Evolutionary conservation across 2,797 vertebrate species (phyloP).

Genomic region (Enteromius viviparus): DNA sequence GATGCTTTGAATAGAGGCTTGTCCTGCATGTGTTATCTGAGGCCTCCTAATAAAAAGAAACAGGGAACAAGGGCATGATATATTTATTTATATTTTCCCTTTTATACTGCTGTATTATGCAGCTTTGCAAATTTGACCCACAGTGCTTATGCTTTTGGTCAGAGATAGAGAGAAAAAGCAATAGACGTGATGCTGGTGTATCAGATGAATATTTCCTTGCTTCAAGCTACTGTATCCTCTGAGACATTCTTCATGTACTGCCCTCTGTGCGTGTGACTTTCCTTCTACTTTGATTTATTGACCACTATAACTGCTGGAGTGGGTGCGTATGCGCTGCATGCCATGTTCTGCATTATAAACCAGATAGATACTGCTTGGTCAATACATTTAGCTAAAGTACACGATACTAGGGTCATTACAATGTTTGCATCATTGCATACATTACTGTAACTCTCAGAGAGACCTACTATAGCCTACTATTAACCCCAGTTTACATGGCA

Average conservation of each 20-base stretch:
- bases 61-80: constrained; percentile 29
- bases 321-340: background rate
- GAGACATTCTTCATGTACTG: constrained; percentile 13
- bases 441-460: background rate
- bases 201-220: constrained; percentile 32
- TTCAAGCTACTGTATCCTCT: constrained; percentile 31
- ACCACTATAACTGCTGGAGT: constrained; percentile 1
- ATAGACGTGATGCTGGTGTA: background rate
- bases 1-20: constrained; percentile 13
- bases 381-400: background rate
- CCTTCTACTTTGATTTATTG: constrained; percentile 24
- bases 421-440: background rate
- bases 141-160: constrained; percentile 8
- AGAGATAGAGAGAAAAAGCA: background rate
- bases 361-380: constrained; percentile 27
- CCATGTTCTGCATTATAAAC: constrained; percentile 40
- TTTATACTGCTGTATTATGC: constrained; percentile 13
- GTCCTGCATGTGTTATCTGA: constrained; percentile 36
- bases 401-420: background rate
- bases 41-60: constrained; percentile 14
- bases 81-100: constrained; percentile 10
- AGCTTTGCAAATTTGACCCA: constrained; percentile 16
- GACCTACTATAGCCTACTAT: background rate
- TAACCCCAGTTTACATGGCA: background rate
- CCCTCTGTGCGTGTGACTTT: background rate